Base-by-base conservation (phyloP, 2,113 vertebrate genomes). In the Dipodomys stephensi region DNA sequence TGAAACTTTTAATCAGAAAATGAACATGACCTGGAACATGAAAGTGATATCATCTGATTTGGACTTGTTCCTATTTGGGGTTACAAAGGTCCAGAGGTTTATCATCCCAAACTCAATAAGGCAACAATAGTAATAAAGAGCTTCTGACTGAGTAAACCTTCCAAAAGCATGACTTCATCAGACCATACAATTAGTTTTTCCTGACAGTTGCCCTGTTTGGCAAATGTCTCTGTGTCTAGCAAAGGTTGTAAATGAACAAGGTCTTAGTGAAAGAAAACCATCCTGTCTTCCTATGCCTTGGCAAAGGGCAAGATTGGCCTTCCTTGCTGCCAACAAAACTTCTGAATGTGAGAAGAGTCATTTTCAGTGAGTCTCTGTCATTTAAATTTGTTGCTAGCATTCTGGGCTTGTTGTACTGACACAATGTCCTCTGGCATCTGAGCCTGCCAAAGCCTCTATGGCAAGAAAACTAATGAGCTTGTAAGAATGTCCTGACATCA, bases 311-410 rank as follows among this genome's bases (percentile, higher is more conserved):
- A 84, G 35, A 12, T 77, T 53, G 44, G 67, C 91, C 82, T 82
- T 90, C 67, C 84, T 44, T 84, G 77, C 67, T 89, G 68, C 80
- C 94, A 97, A 39, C 18, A 72, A 53, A 92, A 85, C 92, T 69
- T 82, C 88, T 87, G 49, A 85, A 90, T n/a, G 80, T 74, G 96
- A 62, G 93, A 77, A 93, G 83, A 87, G 86, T 88, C 71, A 69
- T 89, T 84, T 96, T 68, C 95, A 93, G 7, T 89, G 89, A 57
- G 69, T 73, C 80, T 77, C 88, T 83, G 69, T 82, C 88, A 64
- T 93, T 62, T 87, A 68, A 83, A 69, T 82, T 39, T 83, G 96
- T 76, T 91, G 90, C 93, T 83, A 87, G 85, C 80, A 90, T 82
- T 90, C 92, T 65, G 68, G 80, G 73, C 93, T 49, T 81, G 87